Percentiles rank a stretch among this genome's conserved stretches.
phyloP scores from a whole-genome alignment of 2,113 vertebrate genomes.

The Glaucidium brasilianum region DNA sequence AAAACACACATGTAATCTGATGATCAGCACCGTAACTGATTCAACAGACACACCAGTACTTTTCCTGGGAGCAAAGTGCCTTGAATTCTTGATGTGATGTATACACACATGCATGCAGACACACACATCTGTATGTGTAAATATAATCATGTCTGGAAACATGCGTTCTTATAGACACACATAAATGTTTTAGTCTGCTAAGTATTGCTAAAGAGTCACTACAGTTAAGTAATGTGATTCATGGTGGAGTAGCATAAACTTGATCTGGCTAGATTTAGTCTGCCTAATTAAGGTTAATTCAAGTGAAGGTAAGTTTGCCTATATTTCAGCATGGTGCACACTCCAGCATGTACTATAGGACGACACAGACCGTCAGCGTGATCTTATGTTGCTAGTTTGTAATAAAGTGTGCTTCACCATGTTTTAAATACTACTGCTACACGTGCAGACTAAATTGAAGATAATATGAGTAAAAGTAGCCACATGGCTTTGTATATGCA shows the following conservation, averaged over 20 bases:
- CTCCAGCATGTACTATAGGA: neutral
- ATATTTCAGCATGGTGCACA: neutral
- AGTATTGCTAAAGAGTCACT: neutral
- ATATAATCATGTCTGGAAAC: neutral
- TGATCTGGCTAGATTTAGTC: neutral
- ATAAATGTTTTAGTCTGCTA: neutral
- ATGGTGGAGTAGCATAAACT: neutral
- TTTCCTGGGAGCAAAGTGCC: neutral
- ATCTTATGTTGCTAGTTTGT: neutral
- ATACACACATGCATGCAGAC: fast-evolving
- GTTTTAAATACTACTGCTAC: neutral
- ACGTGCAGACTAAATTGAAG: neutral
- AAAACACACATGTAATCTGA: neutral
- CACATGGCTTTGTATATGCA: neutral
- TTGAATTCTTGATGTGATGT: neutral
- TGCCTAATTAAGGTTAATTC: neutral
- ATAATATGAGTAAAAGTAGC: neutral
- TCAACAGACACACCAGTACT: neutral
- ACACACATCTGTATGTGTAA: neutral
- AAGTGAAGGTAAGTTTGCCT: neutral
- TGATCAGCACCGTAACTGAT: neutral
- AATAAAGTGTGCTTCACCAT: neutral
- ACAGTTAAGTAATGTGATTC: neutral
- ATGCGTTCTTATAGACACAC: neutral
- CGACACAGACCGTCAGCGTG: neutral